Conservation (phyloP, 2,797 vertebrate species). For the Macropus fuliginosus region DNA sequence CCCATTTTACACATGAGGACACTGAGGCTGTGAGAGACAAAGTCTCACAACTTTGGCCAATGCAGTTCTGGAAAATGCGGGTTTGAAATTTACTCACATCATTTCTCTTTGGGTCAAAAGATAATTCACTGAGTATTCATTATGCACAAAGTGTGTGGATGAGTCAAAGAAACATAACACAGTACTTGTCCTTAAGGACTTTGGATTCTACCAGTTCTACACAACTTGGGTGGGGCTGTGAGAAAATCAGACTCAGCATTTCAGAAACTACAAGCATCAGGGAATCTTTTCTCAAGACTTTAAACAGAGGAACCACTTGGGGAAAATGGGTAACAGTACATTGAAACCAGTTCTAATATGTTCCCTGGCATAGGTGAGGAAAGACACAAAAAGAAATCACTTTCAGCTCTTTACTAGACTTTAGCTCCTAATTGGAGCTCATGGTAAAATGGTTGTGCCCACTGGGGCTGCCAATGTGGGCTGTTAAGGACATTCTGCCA, state of each 20-base stretch:
- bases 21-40: background rate
- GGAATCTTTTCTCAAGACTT: no score
- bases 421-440: background rate
- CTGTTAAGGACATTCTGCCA: background rate
- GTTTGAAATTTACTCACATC: background rate
- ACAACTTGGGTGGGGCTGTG: background rate
- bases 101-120: background rate
- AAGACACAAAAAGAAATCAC: background rate
- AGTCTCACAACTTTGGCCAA: background rate
- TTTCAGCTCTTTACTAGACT: no score
- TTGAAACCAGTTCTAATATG: no score
- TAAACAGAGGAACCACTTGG: background rate
- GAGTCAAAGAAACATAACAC: background rate
- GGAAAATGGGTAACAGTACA: no score
- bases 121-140: background rate
- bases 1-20: background rate
- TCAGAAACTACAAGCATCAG: background rate
- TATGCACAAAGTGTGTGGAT: background rate
- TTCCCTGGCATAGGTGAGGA: no score
- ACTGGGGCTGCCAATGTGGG: background rate
- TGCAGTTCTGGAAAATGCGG: background rate
- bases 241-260: background rate
- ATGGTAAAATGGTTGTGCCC: background rate
- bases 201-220: background rate
- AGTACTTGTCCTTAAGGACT: background rate